A percentile compares a stretch with the other conserved stretches of the same genome.
Conservation (phyloP, 2,888 invertebrate species). For the Euproctis similis region DNA sequence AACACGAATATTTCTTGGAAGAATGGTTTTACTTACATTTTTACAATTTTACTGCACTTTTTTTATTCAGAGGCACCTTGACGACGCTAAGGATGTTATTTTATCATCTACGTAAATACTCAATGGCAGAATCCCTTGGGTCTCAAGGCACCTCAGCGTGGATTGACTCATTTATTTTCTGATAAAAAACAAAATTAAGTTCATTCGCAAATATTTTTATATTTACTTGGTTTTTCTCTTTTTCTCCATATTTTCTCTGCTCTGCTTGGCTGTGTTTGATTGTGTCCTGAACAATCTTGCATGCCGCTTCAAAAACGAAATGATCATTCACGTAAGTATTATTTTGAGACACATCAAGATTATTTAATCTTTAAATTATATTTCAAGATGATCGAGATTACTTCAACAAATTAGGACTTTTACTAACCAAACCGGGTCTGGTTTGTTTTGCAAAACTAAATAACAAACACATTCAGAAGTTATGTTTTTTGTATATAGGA, state of each 20-base stretch:
- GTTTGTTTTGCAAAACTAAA: constrained; percentile 15
- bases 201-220: constrained; percentile 76
- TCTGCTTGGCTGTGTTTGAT: constrained; percentile 90
- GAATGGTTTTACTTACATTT: constrained; percentile 52
- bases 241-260: constrained; percentile 86
- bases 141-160: constrained; percentile 68
- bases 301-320: constrained; percentile 85
- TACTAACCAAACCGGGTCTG: constrained; percentile 17
- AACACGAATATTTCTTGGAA: constrained; percentile 46
- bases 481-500: constrained; percentile 21
- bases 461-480: constrained; percentile 14
- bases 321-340: constrained; percentile 85
- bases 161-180: constrained; percentile 70
- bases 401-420: constrained; percentile 13
- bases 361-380: constrained; percentile 24
- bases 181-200: constrained; percentile 69
- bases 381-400: constrained; percentile 25
- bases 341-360: constrained; percentile 73
- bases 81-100: constrained; percentile 30
- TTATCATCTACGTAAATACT: constrained; percentile 14
- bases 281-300: constrained; percentile 85
- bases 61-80: constrained; percentile 61
- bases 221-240: constrained; percentile 85
- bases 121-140: constrained; percentile 16
- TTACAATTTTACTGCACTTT: constrained; percentile 71